Base-by-base conservation (phyloP, 2,888 invertebrate genomes). In the Athalia cordata region DNA sequence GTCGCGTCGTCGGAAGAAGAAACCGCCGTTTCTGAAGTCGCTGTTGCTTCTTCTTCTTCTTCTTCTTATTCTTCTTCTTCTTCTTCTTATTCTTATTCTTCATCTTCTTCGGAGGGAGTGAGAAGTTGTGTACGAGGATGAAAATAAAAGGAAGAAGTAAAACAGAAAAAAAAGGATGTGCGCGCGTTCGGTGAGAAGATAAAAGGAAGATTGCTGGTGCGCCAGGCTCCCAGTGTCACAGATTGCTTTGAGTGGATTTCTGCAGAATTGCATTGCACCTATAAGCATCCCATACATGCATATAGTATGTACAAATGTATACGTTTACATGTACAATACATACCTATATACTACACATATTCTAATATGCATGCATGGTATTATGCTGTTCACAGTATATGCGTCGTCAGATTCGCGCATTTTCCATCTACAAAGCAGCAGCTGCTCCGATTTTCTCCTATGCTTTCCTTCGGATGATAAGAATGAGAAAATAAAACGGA, bases 61-160 rank as follows among this genome's bases (percentile, higher is more conserved):
- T 29, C 29, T 29, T 29, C 65, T 52, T 80, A 72, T 81, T 29
- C 29, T 29, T 29, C 29, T 29, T 29, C 65, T 52, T 80, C 77
- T 81, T 78, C 67, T 79, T 77, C 75, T 79, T 57, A 67, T 79
- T 78, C 78, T 75, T 13, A 6, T 64, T 59, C 64, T 55, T 47
- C 8, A 52, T n/a, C 13, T 45, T 65, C n/a, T 68, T 15, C 64
- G 55, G n/a, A 11, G 29, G 29, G 29, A 29, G 29, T 29, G 29
- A 29, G 29, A 29, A 29, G 9, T 11, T 55, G 55, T 55, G 55
- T 62, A 62, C 62, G 11, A 29, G 68, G 11, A 72, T 13, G 13
- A 13, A 4, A 49, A 52, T 5, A 9, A 6, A 50, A 52, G 52
- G 8, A n/a, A n/a, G n/a, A 45, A 13, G 47, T 7, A 47, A 11